A percentile compares a stretch with the other conserved stretches of the same genome.
Evolutionary conservation across 92 coral and sea anemone species (phyloP).

Genomic region (Bergia puertoricense): DNA sequence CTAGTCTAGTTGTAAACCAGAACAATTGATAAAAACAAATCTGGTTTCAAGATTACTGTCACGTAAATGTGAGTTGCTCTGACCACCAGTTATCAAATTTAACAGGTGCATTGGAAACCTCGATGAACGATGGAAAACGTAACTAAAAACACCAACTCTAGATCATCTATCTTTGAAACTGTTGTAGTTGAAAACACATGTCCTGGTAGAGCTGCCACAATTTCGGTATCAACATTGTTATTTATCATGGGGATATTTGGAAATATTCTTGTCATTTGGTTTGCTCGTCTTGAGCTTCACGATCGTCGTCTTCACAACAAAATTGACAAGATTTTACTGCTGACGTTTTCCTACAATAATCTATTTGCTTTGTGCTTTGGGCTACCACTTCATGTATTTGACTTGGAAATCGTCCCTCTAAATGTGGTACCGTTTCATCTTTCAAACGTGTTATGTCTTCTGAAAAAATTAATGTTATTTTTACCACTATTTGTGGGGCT

Average conservation of each 20-base stretch:
- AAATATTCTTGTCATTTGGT: background rate
- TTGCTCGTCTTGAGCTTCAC: background rate
- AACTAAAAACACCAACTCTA: no score
- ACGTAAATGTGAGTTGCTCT: no score
- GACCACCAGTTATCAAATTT: no score
- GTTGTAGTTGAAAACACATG: background rate
- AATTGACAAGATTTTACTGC: slow-evolving; percentile 16
- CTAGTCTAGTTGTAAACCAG: no score
- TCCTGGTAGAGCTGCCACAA: background rate
- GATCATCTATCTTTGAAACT: background rate
- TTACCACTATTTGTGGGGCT: slow-evolving; percentile 22
- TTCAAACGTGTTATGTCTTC: background rate
- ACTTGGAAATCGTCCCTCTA: slow-evolving; percentile 11
- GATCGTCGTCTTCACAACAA: background rate
- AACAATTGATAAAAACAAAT: no score
- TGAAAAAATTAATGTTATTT: background rate
- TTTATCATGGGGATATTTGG: background rate
- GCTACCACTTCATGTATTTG: slow-evolving; percentile 28
- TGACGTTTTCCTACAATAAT: slow-evolving; percentile 14
- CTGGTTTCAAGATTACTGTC: no score
- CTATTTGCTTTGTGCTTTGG: slow-evolving; percentile 21
- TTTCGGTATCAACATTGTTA: background rate
- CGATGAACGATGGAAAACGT: background rate
- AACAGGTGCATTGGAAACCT: background rate
- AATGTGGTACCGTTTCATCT: background rate